Percentiles rank a stretch among this genome's conserved stretches.
Evolutionary conservation across 64 coral and sea anemone species (phyloP).

Genomic region (Astreopora myriophthalma): DNA sequence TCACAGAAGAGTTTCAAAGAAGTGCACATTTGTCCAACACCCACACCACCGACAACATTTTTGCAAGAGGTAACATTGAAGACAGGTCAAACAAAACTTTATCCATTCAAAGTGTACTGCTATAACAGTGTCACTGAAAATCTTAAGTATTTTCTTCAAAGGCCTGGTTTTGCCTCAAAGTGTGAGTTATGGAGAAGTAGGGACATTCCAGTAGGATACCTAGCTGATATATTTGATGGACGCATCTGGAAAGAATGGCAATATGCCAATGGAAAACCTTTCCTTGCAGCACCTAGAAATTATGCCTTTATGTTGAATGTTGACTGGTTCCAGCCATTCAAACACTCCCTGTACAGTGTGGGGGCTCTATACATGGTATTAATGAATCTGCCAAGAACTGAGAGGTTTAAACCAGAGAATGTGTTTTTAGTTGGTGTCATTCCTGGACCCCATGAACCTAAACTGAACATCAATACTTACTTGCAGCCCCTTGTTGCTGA

Average conservation of each 20-base stretch:
- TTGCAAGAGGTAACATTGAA: slow-evolving; percentile 51
- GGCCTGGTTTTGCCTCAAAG: neutral
- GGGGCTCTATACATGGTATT: slow-evolving; percentile 51
- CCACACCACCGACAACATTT: slow-evolving; percentile 59
- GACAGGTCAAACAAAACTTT: slow-evolving; percentile 16
- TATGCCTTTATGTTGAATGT: slow-evolving; percentile 46
- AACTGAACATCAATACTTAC: slow-evolving; percentile 65
- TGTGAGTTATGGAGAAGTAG: slow-evolving; percentile 64
- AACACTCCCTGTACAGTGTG: slow-evolving; percentile 20
- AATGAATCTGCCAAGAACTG: slow-evolving; percentile 72
- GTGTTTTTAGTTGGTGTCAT: slow-evolving; percentile 57
- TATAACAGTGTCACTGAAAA: slow-evolving; percentile 16
- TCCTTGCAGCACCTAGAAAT: slow-evolving; percentile 2
- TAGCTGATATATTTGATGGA: slow-evolving; percentile 69
- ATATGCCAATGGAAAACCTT: neutral
- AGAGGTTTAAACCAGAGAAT: slow-evolving; percentile 71
- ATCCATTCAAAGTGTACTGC: slow-evolving; percentile 55
- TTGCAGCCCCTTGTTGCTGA: slow-evolving; percentile 66
- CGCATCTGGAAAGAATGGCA: slow-evolving; percentile 52
- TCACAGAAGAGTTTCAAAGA: neutral
- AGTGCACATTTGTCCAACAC: slow-evolving; percentile 6
- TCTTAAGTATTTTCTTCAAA: slow-evolving; percentile 10
- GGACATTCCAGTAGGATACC: slow-evolving; percentile 33
- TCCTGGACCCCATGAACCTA: slow-evolving; percentile 60
- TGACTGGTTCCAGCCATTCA: slow-evolving; percentile 43